Evolutionary conservation across 1,140 invertebrate genomes (phyloP).

Genomic region (Aphelinus certus): DNA sequence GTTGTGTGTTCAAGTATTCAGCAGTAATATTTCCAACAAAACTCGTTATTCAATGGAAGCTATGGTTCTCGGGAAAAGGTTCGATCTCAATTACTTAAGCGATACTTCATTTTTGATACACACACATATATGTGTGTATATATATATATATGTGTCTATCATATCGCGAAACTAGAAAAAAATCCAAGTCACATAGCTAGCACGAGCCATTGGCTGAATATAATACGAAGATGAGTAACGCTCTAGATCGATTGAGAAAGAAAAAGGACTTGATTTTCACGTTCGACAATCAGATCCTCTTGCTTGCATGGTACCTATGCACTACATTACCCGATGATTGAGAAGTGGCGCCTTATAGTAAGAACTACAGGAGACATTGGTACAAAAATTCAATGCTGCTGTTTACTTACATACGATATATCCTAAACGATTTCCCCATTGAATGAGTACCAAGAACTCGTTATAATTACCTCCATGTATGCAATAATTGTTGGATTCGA

Average conservation of each 20-base stretch:
- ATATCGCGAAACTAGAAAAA: conserved; percentile 46
- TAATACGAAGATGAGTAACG: not conserved
- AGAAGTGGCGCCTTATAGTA: conserved; percentile 50
- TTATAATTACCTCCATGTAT: not conserved
- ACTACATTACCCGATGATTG: not conserved
- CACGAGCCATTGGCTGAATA: not conserved
- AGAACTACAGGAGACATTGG: conserved; percentile 62
- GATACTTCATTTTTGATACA: no score
- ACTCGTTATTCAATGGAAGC: not conserved
- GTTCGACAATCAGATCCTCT: not conserved
- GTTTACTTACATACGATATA: conserved; percentile 52
- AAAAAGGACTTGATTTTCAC: not conserved
- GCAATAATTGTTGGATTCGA: no score
- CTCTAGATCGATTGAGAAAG: conserved; percentile 5
- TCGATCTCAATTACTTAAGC: conserved; percentile 31
- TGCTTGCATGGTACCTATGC: no score
- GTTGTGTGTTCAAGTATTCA: no score
- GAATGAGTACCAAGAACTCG: conserved; percentile 60
- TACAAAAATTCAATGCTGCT: conserved; percentile 66
- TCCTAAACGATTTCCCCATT: conserved; percentile 56
- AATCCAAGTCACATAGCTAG: conserved; percentile 30
- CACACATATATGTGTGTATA: no score
- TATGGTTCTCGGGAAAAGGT: conserved; percentile 49
- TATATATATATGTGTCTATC: conserved; percentile 39
- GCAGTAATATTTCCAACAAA: conserved; percentile 31